Evolutionary conservation across 2,888 invertebrate species (phyloP).

Genomic region (Polyommatus iphigenia): DNA sequence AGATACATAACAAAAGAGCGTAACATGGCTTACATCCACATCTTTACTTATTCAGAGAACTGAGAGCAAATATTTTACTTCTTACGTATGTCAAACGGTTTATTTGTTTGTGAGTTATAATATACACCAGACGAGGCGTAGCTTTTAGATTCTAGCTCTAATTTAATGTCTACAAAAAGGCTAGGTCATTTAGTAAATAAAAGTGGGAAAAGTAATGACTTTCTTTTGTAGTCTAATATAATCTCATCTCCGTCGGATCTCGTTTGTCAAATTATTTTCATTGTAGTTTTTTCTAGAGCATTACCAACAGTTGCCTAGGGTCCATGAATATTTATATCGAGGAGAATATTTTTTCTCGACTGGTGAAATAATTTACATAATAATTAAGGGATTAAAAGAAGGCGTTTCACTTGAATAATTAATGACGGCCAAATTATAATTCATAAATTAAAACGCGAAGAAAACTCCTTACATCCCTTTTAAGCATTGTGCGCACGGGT

Average conservation of each 20-base stretch:
- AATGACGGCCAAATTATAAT: conserved; percentile 12
- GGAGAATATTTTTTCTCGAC: background rate
- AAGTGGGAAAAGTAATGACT: background rate
- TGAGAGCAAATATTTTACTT: conserved; percentile 8
- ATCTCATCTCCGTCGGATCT: background rate
- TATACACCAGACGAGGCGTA: background rate
- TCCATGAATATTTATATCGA: background rate
- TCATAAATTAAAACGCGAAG: background rate
- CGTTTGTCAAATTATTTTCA: background rate
- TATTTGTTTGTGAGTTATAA: background rate
- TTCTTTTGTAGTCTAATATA: background rate
- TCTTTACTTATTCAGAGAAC: conserved; percentile 21
- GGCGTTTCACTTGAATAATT: conserved; percentile 21
- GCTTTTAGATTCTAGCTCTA: background rate
- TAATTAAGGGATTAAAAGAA: conserved; percentile 12
- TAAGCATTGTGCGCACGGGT: background rate
- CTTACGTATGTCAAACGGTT: conserved; percentile 10
- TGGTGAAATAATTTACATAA: conserved; percentile 16
- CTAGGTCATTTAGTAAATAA: background rate
- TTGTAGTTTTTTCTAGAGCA: background rate
- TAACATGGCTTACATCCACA: background rate
- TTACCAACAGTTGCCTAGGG: background rate
- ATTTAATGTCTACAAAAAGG: background rate
- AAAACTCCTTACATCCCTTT: background rate
- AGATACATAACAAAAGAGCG: conserved; percentile 2